A percentile compares a stretch with the other conserved stretches of the same genome.
phyloP scores from a whole-genome alignment of 2,113 vertebrate genomes.

The Nycticebus coucang region DNA sequence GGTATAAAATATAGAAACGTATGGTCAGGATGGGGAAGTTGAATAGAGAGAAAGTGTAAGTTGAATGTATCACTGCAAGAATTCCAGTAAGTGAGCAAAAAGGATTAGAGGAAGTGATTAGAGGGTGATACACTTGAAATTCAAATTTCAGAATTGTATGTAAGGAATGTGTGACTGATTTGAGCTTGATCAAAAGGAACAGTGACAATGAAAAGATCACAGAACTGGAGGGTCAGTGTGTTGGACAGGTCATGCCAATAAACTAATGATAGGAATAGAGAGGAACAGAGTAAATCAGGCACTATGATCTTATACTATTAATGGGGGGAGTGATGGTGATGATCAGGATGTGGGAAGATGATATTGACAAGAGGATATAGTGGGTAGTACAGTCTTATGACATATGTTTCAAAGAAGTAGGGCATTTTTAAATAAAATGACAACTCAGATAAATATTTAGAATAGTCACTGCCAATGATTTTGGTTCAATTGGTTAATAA shows the following conservation, averaged over 20 bases:
- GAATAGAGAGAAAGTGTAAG: background rate
- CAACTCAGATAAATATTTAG: background rate
- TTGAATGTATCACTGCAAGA: background rate
- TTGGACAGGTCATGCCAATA: background rate
- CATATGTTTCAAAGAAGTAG: background rate
- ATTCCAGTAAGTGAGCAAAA: background rate
- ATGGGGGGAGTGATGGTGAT: background rate
- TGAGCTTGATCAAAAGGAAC: background rate
- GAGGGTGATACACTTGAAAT: background rate
- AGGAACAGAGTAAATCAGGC: background rate
- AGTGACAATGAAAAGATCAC: background rate
- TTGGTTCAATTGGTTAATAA: background rate
- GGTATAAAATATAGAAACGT: background rate
- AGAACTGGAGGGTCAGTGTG: background rate
- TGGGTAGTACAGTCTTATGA: background rate
- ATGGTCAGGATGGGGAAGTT: background rate
- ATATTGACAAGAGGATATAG: background rate
- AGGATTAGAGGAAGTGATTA: background rate
- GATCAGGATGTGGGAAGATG: background rate
- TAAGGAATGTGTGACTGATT: background rate
- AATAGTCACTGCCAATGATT: background rate
- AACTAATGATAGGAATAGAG: background rate
- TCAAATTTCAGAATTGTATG: background rate
- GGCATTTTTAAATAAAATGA: background rate
- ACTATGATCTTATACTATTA: background rate